Percentiles rank a stretch among this genome's conserved stretches.
These are phyloP conservation scores for Lasioglossum morio DNA, from an alignment of 2,888 invertebrate genomes.

Conservation along the genomic window DNA sequence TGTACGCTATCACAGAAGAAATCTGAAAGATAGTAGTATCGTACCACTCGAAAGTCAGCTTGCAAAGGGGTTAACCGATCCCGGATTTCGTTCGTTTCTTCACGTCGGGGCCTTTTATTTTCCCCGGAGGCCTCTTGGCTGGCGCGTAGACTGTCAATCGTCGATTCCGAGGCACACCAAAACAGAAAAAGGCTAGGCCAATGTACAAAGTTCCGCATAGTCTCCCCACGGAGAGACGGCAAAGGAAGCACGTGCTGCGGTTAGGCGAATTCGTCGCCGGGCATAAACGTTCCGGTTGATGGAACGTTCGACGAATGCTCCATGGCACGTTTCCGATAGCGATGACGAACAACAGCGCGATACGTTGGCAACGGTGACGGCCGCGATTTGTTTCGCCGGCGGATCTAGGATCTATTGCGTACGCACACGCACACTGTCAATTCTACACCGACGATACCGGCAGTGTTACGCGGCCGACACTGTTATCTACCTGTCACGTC, in stretches of 20 bases:
- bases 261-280: neutral
- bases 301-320: conserved; percentile 27
- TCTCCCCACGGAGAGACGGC: neutral
- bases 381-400: conserved; percentile 3
- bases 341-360: conserved; percentile 40
- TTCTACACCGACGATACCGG: neutral
- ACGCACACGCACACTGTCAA: neutral
- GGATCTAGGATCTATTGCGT: neutral
- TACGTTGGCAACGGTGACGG: neutral
- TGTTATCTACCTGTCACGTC: conserved; percentile 10
- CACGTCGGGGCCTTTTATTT: neutral
- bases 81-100: neutral
- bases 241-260: neutral
- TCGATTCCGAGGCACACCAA: neutral
- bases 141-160: neutral
- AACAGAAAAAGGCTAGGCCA: neutral
- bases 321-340: conserved; percentile 28
- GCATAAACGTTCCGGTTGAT: neutral
- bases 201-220: neutral
- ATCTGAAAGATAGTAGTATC: too few species aligned
- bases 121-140: neutral
- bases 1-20: too few species aligned
- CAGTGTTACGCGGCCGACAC: neutral
- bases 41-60: neutral
- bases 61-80: neutral